Evolutionary conservation across 2,888 invertebrate genomes (phyloP), one percentile per base, ranked within the genome.

Genomic region (Quadroppia sp.): DNA sequence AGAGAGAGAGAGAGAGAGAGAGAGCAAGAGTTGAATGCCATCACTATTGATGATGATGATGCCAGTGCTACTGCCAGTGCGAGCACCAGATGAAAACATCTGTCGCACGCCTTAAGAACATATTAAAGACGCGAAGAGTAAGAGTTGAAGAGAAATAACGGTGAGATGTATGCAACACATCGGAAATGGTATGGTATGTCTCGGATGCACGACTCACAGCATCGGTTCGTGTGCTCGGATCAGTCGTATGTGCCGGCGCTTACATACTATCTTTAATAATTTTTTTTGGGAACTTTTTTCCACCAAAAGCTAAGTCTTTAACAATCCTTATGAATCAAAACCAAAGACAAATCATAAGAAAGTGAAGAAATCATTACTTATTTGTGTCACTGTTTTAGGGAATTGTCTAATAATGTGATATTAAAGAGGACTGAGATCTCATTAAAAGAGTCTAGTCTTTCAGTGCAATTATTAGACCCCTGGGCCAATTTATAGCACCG

Each of bases 41-140:
- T 28, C 61, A 56, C n/a, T n/a, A 61, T 17, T 61, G 17, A 13
- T 61, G 61, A 61, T 61, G 61, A 61, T 61, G 61, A 61, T 61
- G 61, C 30, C 15, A 32, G 32, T 30, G 61, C 30, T 25, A 23
- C 1, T 25, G 20, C 20, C 61, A 61, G 61, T n/a, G n/a, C n/a
- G n/a, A n/a, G n/a, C n/a, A n/a, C n/a, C n/a, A n/a, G n/a, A 61
- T 61, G 61, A 61, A 61, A 61, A 61, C 61, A 61, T 61, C 61
- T 61, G 61, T 61, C 61, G 61, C 61, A 32, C 61, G 30, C 61
- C 61, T 53, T 61, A 61, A 61, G 61, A 61, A 61, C 61, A 61
- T 61, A 61, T 61, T 61, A 61, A 61, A 30, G 32, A 61, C 61
- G 53, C 20, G n/a, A 25, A 53, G 4, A 53, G 53, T 9, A 25